Base-by-base conservation (phyloP, 2,888 invertebrate genomes). In the Andrena bucephala region DNA sequence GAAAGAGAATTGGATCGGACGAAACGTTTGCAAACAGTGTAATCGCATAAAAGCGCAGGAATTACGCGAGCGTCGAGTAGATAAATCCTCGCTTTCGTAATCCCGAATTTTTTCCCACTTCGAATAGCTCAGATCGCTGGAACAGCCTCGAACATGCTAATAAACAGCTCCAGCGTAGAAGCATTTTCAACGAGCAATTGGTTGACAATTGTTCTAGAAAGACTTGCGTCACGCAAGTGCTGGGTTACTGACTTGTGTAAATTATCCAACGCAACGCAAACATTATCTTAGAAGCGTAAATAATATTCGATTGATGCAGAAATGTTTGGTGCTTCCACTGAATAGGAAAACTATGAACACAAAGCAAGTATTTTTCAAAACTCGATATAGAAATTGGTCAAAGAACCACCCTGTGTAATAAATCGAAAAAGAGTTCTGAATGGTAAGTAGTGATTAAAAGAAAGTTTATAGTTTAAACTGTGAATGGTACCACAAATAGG, bases 171-270 rank as follows among this genome's bases (percentile, higher is more conserved):
- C 7, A 20, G 8, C 16, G 7, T 24, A 5, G 8, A 27, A 1
- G 60, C 42, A 8, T 16, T 24, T 57, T 57, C 57, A 57, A 57
- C 62, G 16, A 42, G 6, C 33, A 50, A 65, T 48, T 63, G 65
- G 48, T 65, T 57, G 68, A 27, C 33, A 75, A 76, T 50, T 63
- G 75, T 54, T 62, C 20, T 2, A 33, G 54, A 74, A 78, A 31
- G 6, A 16, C 29, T 81, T 68, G 66, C 66, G 24, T 79, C 73
- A 81, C n/a, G 10, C 13, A 8, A 33, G 10, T 59, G 13, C 36
- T 54, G 3, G 74, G 81, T 81, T 62, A 81, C 60, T 80, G 81
- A 74, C 81, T 65, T 68, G 62, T 69, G 69, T 7, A 69, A 63
- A 74, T 79, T 27, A 10, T 66, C 33, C 42, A 29, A 52, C 66